Evolutionary conservation across 2,888 invertebrate species (phyloP).

Genomic region (Elegia similella): DNA sequence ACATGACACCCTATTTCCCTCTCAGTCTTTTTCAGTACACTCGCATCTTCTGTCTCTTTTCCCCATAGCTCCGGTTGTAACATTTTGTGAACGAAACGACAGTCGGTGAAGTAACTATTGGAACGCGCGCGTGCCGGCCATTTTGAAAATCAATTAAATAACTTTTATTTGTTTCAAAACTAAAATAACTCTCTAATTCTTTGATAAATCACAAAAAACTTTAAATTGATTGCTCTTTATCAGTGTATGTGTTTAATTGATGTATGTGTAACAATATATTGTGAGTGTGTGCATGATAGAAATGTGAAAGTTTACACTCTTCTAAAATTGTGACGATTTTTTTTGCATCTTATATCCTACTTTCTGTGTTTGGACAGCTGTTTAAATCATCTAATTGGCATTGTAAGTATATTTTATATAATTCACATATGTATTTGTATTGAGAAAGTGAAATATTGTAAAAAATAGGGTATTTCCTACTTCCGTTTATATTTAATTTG

Average conservation of each 20-base stretch:
- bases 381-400: constrained; percentile 5
- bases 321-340: constrained; percentile 34
- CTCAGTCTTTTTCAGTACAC: constrained; percentile 40
- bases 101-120: constrained; percentile 51
- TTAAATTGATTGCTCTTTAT: constrained; percentile 1
- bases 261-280: constrained; percentile 9
- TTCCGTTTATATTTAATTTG: background rate
- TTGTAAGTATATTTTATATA: constrained; percentile 19
- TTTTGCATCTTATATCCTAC: constrained; percentile 35
- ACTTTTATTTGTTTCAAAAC: constrained; percentile 29
- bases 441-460: background rate
- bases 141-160: constrained; percentile 38
- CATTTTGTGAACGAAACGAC: constrained; percentile 47
- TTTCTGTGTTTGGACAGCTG: constrained; percentile 36
- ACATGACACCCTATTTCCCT: constrained; percentile 59
- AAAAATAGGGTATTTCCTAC: background rate
- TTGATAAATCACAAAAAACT: background rate
- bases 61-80: constrained; percentile 51
- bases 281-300: constrained; percentile 41
- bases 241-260: background rate
- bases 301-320: constrained; percentile 63
- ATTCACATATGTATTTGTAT: background rate
- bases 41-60: constrained; percentile 46
- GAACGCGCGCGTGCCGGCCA: constrained; percentile 54
- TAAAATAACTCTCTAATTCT: background rate